phyloP scores from a whole-genome alignment of 2,888 invertebrate species.

The Netelia inedita region DNA sequence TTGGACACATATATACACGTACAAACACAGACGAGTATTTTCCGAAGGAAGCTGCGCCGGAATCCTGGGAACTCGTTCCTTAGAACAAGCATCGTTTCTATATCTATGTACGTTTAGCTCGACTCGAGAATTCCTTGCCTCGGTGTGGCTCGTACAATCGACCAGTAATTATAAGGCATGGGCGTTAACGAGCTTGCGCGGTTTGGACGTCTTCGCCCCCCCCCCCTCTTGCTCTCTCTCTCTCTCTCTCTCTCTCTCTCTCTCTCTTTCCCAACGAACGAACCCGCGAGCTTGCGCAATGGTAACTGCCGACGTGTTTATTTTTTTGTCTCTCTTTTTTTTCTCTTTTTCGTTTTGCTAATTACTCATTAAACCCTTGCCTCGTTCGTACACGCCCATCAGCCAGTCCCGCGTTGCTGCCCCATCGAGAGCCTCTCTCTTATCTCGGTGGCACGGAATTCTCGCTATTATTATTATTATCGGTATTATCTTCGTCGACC shows the following conservation, averaged over 20 bases:
- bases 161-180: constrained; percentile 80
- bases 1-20: constrained; percentile 5
- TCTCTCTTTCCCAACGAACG: not conserved
- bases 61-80: constrained; percentile 26
- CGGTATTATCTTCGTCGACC: constrained; percentile 37
- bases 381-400: constrained; percentile 69
- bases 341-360: constrained; percentile 67
- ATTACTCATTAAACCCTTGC: constrained; percentile 78
- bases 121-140: constrained; percentile 47
- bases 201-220: constrained; percentile 22
- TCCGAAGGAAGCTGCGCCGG: constrained; percentile 21
- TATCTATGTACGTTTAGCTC: not conserved
- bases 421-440: constrained; percentile 41
- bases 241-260: constrained; percentile 23
- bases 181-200: constrained; percentile 73
- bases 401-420: constrained; percentile 15
- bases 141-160: constrained; percentile 68
- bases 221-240: not conserved
- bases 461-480: constrained; percentile 30
- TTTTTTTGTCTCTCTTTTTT: not conserved
- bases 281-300: constrained; percentile 66
- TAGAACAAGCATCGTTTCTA: constrained; percentile 15
- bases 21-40: not conserved
- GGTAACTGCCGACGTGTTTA: too few species aligned
- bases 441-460: constrained; percentile 3